These are phyloP conservation scores for Leuciscus idus DNA, from an alignment of 2,113 vertebrate species.

Conservation along the genomic window DNA sequence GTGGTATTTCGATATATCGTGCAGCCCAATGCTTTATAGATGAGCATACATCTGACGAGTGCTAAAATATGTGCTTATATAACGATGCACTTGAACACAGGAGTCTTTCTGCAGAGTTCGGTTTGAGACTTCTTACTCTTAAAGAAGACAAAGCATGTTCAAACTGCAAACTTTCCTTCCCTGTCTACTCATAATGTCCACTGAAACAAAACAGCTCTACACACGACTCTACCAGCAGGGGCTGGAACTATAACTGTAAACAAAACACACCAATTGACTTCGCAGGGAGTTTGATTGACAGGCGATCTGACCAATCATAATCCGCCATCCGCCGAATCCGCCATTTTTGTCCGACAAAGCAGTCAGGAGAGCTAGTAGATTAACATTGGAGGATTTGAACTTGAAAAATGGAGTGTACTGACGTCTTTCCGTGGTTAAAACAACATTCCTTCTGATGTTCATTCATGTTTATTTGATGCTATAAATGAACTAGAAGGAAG, in stretches of 20 bases:
- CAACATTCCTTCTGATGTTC: no score
- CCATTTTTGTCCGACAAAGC: no score
- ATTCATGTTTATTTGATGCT: no score
- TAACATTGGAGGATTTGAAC: no score
- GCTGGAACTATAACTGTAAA: background rate
- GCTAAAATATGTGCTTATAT: background rate
- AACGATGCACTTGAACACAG: background rate
- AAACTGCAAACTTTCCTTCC: background rate
- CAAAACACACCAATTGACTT: background rate
- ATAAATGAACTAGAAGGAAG: no score
- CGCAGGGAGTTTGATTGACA: no score
- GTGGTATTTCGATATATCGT: no score
- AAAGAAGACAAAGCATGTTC: background rate
- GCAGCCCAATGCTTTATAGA: background rate
- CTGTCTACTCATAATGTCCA: background rate
- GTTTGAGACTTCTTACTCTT: background rate
- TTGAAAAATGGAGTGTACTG: no score
- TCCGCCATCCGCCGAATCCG: no score
- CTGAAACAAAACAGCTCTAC: background rate
- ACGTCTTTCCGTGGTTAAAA: no score
- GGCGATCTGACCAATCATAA: no score
- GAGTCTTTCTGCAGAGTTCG: background rate
- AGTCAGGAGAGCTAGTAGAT: no score
- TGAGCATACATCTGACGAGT: background rate
- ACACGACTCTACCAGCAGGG: background rate